Evolutionary conservation across 2,113 vertebrate genomes (phyloP), one percentile per base, ranked within the genome.

Genomic region (Penelope pileata): DNA sequence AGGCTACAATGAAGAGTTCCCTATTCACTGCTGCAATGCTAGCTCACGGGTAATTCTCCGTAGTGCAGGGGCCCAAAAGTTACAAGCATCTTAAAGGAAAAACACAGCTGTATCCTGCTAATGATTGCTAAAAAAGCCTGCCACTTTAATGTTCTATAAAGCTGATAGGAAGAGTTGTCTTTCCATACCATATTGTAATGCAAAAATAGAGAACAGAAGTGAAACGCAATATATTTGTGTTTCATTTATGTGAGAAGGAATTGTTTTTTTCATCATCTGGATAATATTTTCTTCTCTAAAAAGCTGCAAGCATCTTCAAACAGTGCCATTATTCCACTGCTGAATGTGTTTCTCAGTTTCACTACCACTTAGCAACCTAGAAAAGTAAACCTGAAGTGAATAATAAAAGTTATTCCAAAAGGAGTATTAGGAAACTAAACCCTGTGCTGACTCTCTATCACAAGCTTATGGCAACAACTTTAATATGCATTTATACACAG

Each of bases 151-250:
- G 6, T 80, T 92, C 87, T 86, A 23, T 58, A 67, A 93, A 88
- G 42, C 53, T 67, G 29, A 80, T 11, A 68, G 30, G 45, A 75
- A 93, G 56, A 93, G 10, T 38, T 88, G 58, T 34, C 48, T 60
- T 92, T 91, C 86, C 17, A 7, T 67, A 34, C 70, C 64, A 50
- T 40, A 67, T 19, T 67, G 45, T 26, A 93, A 90, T 81, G 89
- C 51, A 84, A 90, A 96, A 93, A 70, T 48, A 88, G 64, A 88
- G 78, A 95, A 75, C 73, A 89, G 94, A 97, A 94, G 60, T 9
- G 7, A 95, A 93, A 69, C 45, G 36, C 17, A 69, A 51, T 23
- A 9, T 12, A 86, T 79, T 80, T 88, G 62, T 64, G 51, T 29
- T 78, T 86, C 50, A 86, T 63, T 94, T 81, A 60, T 38, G 29